phyloP scores from a whole-genome alignment of 2,113 vertebrate species.

The Microcebus griseorufus region DNA sequence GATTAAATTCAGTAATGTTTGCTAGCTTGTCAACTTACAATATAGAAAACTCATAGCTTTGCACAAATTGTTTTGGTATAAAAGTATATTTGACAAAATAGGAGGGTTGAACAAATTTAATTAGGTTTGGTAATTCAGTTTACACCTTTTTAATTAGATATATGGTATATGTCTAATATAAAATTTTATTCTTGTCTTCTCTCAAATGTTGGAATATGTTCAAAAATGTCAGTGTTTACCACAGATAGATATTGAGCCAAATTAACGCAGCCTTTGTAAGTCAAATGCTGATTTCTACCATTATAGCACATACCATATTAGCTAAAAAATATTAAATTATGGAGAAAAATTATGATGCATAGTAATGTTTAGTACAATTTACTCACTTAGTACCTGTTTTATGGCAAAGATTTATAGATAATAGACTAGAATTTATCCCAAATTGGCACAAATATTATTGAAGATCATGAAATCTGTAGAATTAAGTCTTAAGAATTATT shows the following conservation, averaged over 20 bases:
- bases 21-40: neutral
- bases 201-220: neutral
- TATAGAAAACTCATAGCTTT: neutral
- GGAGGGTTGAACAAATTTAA: neutral
- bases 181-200: neutral
- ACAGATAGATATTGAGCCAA: neutral
- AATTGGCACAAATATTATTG: slow-evolving; percentile 59
- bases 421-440: slow-evolving; percentile 65
- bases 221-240: neutral
- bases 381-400: slow-evolving; percentile 55
- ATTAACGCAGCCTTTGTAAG: slow-evolving; percentile 39
- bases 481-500: slow-evolving; percentile 32
- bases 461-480: slow-evolving; percentile 33
- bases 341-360: slow-evolving; percentile 63
- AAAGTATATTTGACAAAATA: neutral
- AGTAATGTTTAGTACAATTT: neutral
- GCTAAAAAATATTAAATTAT: slow-evolving; percentile 39
- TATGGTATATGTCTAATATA: neutral
- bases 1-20: neutral
- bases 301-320: neutral
- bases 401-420: slow-evolving; percentile 60
- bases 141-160: neutral
- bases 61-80: neutral
- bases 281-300: neutral
- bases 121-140: neutral